Evolutionary conservation across 2,797 vertebrate genomes (phyloP), one percentile per base, ranked within the genome.

Genomic region (Danio tinwini): DNA sequence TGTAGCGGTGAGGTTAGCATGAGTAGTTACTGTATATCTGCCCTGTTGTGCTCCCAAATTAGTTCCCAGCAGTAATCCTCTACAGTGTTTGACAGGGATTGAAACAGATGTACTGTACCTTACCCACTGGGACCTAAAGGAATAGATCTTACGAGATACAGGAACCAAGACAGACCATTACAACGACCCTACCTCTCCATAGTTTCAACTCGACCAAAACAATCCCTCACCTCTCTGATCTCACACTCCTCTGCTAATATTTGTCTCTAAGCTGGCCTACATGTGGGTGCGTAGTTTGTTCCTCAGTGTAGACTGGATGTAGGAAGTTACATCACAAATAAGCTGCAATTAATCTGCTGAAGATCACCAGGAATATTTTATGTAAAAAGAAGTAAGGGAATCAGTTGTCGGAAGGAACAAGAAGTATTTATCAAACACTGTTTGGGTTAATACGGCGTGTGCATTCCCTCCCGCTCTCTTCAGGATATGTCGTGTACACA

Each of bases 151-250:
- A 79, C 2, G 37, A 67, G 16, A 73, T 73, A 9, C 14, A 52
- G 59, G 59, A 76, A 85, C 64, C 52, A 49, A 83, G 59, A 56
- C 69, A 83, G 83, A 90, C 88, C 88, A 88, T 89, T 72, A 88
- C 88, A 92, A 91, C 91, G 85, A 61, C 86, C 90, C 91, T 93
- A 93, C 94, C 92, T 93, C 93, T 90, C 53, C 84, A 82, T 84
- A 81, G 63, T 59, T 77, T 80, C 47, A 84, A 84, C 59, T 56
- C 47, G 29, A 85, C 81, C 74, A 40, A 75, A 84, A 71, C 75
- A 59, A 58, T 68, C 62, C 39, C 12, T 55, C 49, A 40, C 17
- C 13, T 59, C 52, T 58, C 37, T 11, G 14, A 16, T 82, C 55
- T 52, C n/a, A 45, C 44, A 55, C 40, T 78, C 76, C 73, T 65